These are phyloP conservation scores for Drosophila kepulauana DNA, from an alignment of 1,140 invertebrate species.

Conservation along the genomic window DNA sequence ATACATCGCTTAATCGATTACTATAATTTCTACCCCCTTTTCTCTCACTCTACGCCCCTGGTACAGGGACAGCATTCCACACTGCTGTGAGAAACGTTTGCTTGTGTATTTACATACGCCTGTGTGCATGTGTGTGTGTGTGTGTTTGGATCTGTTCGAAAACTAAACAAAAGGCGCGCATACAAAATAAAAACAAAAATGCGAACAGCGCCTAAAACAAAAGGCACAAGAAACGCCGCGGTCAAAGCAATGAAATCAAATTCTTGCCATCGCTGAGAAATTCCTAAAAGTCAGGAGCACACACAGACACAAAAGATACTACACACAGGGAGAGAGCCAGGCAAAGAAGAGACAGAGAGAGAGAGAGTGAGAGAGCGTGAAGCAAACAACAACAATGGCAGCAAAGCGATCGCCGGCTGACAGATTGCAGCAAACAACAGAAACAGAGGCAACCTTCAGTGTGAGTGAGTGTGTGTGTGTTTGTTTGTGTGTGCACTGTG, in stretches of 20 bases:
- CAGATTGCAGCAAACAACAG: constrained; percentile 50
- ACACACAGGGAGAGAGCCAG: constrained; percentile 9
- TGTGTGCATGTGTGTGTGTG: constrained; percentile 13
- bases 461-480: constrained; percentile 15
- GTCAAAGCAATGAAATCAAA: constrained; percentile 77
- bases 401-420: constrained; percentile 54
- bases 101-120: constrained; percentile 17
- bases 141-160: constrained; percentile 53
- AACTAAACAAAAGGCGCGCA: constrained; percentile 77
- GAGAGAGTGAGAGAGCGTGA: constrained; percentile 27
- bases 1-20: background rate
- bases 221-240: constrained; percentile 66
- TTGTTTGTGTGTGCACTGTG: constrained; percentile 50
- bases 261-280: constrained; percentile 81
- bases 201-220: constrained; percentile 73
- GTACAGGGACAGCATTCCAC: constrained; percentile 58
- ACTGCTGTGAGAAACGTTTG: constrained; percentile 41
- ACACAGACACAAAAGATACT: constrained; percentile 9
- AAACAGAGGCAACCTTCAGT: constrained; percentile 34
- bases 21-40: background rate
- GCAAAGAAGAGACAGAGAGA: constrained; percentile 3
- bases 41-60: constrained; percentile 38
- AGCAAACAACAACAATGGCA: constrained; percentile 34
- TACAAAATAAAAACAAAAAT: constrained; percentile 71
- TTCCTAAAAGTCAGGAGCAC: constrained; percentile 77